Base-by-base conservation (phyloP, 2,113 vertebrate species). In the Miniopterus natalensis region DNA sequence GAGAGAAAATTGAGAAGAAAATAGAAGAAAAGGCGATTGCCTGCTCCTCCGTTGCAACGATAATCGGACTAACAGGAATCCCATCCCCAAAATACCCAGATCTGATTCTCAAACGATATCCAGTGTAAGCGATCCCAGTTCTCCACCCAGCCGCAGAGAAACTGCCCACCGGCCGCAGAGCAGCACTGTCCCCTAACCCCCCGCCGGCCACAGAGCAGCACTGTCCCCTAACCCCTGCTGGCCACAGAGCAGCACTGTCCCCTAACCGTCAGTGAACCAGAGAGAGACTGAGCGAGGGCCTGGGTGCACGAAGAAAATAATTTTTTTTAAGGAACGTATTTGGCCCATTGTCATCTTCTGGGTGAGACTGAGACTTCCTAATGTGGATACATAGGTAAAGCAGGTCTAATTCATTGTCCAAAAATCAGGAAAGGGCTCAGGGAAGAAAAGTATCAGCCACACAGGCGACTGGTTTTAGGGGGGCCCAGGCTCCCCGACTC, bases 1-100 rank as follows among this genome's bases (percentile, higher is more conserved):
- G 88, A 63, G 31, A 88, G 74, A 87, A 93, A 49, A 31, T 77
- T n/a, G 45, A 70, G 74, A 21, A 78, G 31, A 88, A 88, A 92
- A 78, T 27, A 31, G 42, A 68, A 92, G 17, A 51, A 91, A 90
- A 71, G 15, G 8, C 36, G 65, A 5, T 21, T 45, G 25, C 12
- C 27, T 84, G 6, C 21, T 57, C 15, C 66, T 61, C 74, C 27
- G 53, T n/a, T 59, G 21, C 0, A 70, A 42, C 49, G 77, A 90
- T 49, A 77, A 83, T 49, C 45, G 94, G 29, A 75, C 4, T 15
- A 77, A 47, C 23, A 68, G 36, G 25, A 80, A 75, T 88, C 66
- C 84, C 47, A 23, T 31, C 25, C 12, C 51, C 8, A 3, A 61
- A 88, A 94, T 66, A 84, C 59, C 18, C 25, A 77, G 14, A 14